These are phyloP conservation scores for Pyralis farinalis DNA, from an alignment of 2,888 invertebrate species.

Conservation along the genomic window DNA sequence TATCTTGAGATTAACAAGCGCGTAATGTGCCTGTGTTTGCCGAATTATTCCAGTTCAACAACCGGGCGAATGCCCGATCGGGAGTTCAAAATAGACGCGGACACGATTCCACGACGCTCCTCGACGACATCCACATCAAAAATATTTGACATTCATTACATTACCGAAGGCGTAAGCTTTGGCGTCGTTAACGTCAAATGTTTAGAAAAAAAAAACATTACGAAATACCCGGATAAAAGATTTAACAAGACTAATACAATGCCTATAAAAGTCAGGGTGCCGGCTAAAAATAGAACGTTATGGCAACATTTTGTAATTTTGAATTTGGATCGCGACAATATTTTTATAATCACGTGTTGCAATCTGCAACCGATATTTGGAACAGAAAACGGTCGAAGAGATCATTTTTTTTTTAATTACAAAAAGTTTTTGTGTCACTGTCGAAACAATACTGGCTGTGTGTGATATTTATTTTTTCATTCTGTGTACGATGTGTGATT, in stretches of 20 bases:
- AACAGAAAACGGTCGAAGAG: background rate
- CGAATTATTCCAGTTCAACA: slow-evolving; percentile 80
- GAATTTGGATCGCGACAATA: slow-evolving; percentile 8
- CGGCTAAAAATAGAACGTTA: slow-evolving; percentile 4
- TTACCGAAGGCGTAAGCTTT: slow-evolving; percentile 3
- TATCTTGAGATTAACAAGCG: slow-evolving; percentile 63
- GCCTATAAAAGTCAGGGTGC: background rate
- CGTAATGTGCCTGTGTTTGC: slow-evolving; percentile 74
- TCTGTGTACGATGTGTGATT: slow-evolving; percentile 44
- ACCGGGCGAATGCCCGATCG: slow-evolving; percentile 72
- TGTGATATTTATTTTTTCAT: slow-evolving; percentile 20
- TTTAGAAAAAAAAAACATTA: background rate
- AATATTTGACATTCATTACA: slow-evolving; percentile 37
- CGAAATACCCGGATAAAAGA: background rate
- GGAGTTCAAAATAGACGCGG: slow-evolving; percentile 76
- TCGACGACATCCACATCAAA: slow-evolving; percentile 45
- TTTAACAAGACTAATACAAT: no score
- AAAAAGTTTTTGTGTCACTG: slow-evolving; percentile 3
- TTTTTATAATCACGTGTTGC: slow-evolving; percentile 1
- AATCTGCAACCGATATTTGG: slow-evolving; percentile 5
- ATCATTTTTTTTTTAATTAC: slow-evolving; percentile 6
- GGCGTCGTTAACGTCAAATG: background rate
- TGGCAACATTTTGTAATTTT: slow-evolving; percentile 9
- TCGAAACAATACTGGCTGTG: slow-evolving; percentile 13
- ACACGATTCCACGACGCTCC: slow-evolving; percentile 47